A percentile compares a stretch with the other conserved stretches of the same genome.
Conservation (phyloP, 2,797 vertebrate species). For the Lagorchestes hirsutus region DNA sequence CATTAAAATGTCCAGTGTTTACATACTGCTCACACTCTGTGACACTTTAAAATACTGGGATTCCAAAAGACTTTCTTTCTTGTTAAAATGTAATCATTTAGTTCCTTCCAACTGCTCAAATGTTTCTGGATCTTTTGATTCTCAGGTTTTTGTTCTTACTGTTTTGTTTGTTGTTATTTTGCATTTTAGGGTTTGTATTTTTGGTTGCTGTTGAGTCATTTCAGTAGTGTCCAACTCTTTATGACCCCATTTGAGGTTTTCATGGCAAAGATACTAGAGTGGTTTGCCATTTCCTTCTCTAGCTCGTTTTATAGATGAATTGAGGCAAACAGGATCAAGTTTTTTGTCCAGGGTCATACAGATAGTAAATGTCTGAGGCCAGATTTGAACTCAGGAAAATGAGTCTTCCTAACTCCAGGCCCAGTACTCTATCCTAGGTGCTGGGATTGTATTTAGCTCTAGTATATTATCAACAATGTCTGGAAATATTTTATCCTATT, state of each 20-base stretch:
- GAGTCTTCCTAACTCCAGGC: background rate
- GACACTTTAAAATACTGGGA: background rate
- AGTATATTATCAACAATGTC: background rate
- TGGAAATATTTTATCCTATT: background rate
- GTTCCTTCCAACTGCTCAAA: background rate
- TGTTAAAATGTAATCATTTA: background rate
- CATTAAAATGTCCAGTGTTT: background rate
- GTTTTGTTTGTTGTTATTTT: background rate
- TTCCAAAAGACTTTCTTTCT: background rate
- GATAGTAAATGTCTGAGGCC: background rate
- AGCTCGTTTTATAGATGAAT: background rate
- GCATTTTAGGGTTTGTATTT: background rate
- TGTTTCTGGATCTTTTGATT: background rate
- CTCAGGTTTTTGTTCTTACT: background rate
- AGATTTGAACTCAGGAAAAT: background rate
- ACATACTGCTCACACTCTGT: background rate
- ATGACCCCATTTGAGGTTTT: background rate
- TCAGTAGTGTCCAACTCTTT: background rate
- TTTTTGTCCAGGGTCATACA: background rate
- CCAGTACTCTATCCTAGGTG: background rate
- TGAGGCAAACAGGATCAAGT: background rate
- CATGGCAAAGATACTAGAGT: background rate
- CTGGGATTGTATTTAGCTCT: background rate
- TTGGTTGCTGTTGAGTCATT: background rate
- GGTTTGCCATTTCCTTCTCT: background rate